Conservation (phyloP, 2,113 vertebrate genomes). For the Forbesichthys papilliferus region DNA sequence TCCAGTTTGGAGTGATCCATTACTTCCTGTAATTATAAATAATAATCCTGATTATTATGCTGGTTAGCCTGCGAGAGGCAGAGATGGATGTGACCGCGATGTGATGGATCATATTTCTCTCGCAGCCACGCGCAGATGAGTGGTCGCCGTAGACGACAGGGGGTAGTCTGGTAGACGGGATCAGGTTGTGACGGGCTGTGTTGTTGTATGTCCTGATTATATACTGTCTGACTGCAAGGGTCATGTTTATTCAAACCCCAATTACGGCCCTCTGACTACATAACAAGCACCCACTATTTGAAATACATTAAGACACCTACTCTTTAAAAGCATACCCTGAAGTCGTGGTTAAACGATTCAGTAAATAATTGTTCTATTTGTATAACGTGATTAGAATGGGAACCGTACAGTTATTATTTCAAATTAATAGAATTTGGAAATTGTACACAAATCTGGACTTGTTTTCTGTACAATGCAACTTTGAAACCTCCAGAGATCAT, state of each 20-base stretch:
- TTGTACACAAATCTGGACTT: too few species aligned
- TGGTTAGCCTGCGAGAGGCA: slow-evolving; percentile 91
- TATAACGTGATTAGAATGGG: too few species aligned
- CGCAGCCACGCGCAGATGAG: slow-evolving; percentile 71
- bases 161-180: slow-evolving; percentile 60
- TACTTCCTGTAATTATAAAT: slow-evolving; percentile 99
- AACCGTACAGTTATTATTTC: too few species aligned
- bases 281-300: background rate
- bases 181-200: slow-evolving; percentile 24
- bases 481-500: too few species aligned
- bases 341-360: too few species aligned
- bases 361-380: too few species aligned
- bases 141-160: slow-evolving; percentile 71
- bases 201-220: slow-evolving; percentile 26
- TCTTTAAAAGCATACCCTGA: too few species aligned
- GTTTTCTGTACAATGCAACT: too few species aligned
- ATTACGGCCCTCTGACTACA: background rate
- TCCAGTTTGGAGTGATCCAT: slow-evolving; percentile 97
- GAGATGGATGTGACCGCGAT: slow-evolving; percentile 92
- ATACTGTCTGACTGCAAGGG: slow-evolving; percentile 2
- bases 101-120: slow-evolving; percentile 89
- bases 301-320: too few species aligned
- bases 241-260: too few species aligned
- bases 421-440: too few species aligned
- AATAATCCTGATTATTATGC: slow-evolving; percentile 99